Evolutionary conservation across 2,113 vertebrate genomes (phyloP).

Genomic region (Prunella fulvescens): DNA sequence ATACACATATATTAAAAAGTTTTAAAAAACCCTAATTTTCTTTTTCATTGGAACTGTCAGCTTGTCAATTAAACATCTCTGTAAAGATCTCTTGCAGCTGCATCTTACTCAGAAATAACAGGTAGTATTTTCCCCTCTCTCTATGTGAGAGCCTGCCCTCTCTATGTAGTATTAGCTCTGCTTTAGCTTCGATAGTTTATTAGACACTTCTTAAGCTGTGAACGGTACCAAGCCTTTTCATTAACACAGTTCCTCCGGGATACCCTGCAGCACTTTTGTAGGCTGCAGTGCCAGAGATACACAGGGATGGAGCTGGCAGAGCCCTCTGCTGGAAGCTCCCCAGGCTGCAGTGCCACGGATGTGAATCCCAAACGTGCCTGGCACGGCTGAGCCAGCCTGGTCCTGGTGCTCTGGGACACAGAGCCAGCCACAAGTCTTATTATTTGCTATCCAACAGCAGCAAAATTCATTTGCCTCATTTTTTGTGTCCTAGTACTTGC

Average conservation of each 20-base stretch:
- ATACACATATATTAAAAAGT: background rate
- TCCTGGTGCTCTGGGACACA: background rate
- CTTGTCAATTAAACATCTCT: background rate
- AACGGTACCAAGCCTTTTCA: background rate
- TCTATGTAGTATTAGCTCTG: background rate
- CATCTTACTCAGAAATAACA: background rate
- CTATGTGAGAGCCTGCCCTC: background rate
- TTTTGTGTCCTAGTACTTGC: background rate
- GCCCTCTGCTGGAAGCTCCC: background rate
- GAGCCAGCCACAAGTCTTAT: background rate
- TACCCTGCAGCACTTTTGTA: background rate
- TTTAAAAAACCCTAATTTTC: background rate
- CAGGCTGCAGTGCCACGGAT: rapidly evolving
- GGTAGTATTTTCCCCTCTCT: background rate
- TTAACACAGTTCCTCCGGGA: background rate
- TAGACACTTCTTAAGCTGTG: background rate
- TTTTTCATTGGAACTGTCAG: background rate
- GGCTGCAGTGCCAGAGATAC: background rate
- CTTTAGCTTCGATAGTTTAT: background rate
- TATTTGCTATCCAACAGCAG: background rate
- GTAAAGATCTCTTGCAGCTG: background rate
- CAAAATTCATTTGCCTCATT: background rate
- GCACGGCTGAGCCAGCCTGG: background rate
- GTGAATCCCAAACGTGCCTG: rapidly evolving
- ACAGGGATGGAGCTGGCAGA: background rate